These are phyloP conservation scores for Cataglyphis altisquamis DNA, from an alignment of 2,888 invertebrate genomes.

Conservation along the genomic window DNA sequence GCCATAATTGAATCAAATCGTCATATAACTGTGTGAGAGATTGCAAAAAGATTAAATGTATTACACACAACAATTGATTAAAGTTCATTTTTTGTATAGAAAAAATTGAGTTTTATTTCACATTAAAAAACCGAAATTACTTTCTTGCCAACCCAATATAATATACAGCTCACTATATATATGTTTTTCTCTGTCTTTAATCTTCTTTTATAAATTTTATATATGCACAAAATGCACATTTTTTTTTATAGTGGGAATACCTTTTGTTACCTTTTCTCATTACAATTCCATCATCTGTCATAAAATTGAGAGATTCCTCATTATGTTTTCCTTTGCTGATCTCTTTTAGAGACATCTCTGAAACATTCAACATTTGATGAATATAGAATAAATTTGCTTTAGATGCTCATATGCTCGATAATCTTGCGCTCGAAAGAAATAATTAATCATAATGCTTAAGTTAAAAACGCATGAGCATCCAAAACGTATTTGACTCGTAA, in stretches of 20 bases:
- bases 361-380: neutral
- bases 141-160: neutral
- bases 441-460: neutral
- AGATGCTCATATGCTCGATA: neutral
- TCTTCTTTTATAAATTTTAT: neutral
- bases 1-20: slow-evolving; percentile 5
- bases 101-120: too few relatives aligned
- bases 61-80: slow-evolving; percentile 1
- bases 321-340: neutral
- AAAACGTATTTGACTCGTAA: neutral
- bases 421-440: neutral
- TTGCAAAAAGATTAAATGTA: slow-evolving; percentile 53
- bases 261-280: neutral
- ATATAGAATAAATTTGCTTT: neutral
- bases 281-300: neutral
- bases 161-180: neutral
- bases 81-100: too few relatives aligned
- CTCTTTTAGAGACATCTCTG: neutral
- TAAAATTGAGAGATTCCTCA: neutral
- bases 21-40: slow-evolving; percentile 36
- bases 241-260: neutral
- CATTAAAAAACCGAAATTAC: too few relatives aligned
- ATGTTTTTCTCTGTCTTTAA: neutral
- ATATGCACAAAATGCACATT: neutral
- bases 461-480: neutral